A percentile compares a stretch with the other conserved stretches of the same genome.
phyloP scores from a whole-genome alignment of 23 tunicate species.

The Styela plicata region DNA sequence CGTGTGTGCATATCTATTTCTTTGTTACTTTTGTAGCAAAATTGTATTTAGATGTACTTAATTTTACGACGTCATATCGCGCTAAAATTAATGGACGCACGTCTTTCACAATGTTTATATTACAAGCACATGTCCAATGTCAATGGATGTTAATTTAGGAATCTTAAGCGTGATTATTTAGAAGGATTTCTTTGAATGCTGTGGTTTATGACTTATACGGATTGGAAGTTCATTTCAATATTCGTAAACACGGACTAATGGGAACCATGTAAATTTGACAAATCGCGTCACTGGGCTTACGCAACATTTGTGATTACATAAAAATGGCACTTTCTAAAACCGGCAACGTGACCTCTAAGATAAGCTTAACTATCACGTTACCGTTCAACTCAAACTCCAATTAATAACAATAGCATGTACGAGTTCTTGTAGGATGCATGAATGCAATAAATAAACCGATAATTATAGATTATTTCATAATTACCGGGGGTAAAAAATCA shows the following conservation, averaged over 20 bases:
- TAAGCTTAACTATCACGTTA: slow-evolving; percentile 17
- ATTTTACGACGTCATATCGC: too few species aligned
- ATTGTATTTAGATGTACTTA: too few species aligned
- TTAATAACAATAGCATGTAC: neutral
- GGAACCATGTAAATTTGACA: neutral
- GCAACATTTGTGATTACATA: neutral
- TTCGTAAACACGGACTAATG: neutral
- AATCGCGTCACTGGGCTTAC: neutral
- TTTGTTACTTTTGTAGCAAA: too few species aligned
- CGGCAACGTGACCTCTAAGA: slow-evolving; percentile 17
- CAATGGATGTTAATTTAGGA: neutral
- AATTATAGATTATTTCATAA: neutral
- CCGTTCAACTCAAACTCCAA: neutral
- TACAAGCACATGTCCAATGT: neutral
- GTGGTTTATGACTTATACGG: neutral
- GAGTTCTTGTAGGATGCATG: neutral
- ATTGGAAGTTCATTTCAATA: neutral
- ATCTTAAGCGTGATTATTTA: neutral
- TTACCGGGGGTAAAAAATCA: neutral
- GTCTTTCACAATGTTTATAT: neutral
- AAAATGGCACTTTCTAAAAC: neutral
- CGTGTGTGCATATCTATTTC: too few species aligned
- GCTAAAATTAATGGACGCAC: too few species aligned
- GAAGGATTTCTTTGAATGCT: neutral
- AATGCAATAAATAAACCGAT: neutral